These are phyloP conservation scores for Nephrotoma flavescens DNA, from an alignment of 2,888 invertebrate genomes.

Conservation along the genomic window DNA sequence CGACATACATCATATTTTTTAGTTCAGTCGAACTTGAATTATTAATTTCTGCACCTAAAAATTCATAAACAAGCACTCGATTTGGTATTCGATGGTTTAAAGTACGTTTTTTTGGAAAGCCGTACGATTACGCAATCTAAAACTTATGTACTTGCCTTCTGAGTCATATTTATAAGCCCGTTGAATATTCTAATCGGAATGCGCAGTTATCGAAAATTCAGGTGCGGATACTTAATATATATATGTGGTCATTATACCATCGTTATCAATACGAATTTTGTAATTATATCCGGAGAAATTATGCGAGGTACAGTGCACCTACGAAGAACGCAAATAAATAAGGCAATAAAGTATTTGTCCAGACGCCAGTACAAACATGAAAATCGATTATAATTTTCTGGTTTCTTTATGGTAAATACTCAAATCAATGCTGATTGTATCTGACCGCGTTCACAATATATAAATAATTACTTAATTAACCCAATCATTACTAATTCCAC, in stretches of 20 bases:
- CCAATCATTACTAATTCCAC: not conserved
- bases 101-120: not conserved
- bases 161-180: not conserved
- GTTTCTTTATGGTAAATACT: not conserved
- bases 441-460: not conserved
- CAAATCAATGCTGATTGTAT: not conserved
- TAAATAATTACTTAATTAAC: not conserved
- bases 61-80: not conserved
- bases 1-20: not conserved
- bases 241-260: not conserved
- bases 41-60: not conserved
- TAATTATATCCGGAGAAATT: not conserved
- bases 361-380: not conserved
- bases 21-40: not conserved
- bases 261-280: not conserved
- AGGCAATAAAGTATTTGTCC: not conserved
- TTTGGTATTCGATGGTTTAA: not conserved
- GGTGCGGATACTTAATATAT: not conserved
- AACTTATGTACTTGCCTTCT: too few relatives aligned
- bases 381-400: not conserved
- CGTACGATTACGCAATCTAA: not conserved
- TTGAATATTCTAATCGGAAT: not conserved
- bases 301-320: not conserved
- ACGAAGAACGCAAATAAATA: not conserved
- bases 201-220: not conserved